phyloP scores from a whole-genome alignment of 1,140 invertebrate species.

The Brevipalpus yothersi region DNA sequence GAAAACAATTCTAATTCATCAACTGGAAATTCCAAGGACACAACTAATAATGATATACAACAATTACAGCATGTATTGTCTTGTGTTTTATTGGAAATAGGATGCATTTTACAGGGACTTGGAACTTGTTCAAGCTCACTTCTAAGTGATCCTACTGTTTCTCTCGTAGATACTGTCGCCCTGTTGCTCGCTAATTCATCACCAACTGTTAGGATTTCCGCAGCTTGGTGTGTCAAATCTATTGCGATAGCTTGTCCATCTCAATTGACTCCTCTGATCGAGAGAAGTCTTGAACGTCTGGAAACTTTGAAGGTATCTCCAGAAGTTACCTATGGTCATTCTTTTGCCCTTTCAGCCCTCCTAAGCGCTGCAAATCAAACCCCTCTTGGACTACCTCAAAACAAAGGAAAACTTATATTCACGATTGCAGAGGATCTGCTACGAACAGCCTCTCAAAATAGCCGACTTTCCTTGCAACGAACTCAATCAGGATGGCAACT shows the following conservation, averaged over 20 bases:
- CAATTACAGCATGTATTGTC: constrained; percentile 79
- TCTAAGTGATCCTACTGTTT: constrained; percentile 51
- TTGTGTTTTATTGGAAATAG: constrained; percentile 64
- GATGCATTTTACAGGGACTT: constrained; percentile 42
- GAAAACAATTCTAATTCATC: background rate
- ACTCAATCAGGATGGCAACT: constrained; percentile 93
- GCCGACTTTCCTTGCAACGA: constrained; percentile 69
- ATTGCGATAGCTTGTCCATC: constrained; percentile 77
- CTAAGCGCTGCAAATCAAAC: constrained; percentile 70
- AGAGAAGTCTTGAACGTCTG: constrained; percentile 54
- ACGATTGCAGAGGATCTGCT: constrained; percentile 89
- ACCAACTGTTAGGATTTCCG: constrained; percentile 62
- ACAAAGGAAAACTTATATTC: constrained; percentile 82
- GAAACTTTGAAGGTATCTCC: constrained; percentile 70
- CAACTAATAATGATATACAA: constrained; percentile 5
- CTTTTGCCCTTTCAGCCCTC: constrained; percentile 70
- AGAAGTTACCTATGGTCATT: constrained; percentile 81
- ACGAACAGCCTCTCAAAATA: constrained; percentile 87
- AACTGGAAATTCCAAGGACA: background rate
- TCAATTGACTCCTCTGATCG: constrained; percentile 72
- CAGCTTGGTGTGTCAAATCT: constrained; percentile 77
- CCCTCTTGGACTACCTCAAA: constrained; percentile 81
- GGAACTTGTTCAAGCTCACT: constrained; percentile 75
- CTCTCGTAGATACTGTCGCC: constrained; percentile 35
- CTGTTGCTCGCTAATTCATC: constrained; percentile 75